Evolutionary conservation across 2,797 vertebrate species (phyloP).

Genomic region (Melanitta fusca): DNA sequence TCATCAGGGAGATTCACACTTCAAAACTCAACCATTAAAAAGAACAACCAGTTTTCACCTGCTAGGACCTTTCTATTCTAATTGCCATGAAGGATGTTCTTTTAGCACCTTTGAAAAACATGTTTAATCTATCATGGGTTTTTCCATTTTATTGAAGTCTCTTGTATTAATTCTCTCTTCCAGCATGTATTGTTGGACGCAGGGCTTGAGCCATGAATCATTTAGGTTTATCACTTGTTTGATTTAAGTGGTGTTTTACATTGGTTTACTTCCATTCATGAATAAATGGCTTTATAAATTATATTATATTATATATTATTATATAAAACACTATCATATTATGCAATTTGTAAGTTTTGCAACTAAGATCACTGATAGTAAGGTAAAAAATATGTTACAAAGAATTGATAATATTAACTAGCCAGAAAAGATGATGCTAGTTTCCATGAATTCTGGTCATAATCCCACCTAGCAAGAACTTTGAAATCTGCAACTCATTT

Average conservation of each 20-base stretch:
- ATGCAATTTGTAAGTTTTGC: background rate
- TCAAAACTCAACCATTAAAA: background rate
- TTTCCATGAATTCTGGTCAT: background rate
- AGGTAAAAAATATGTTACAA: background rate
- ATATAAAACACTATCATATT: background rate
- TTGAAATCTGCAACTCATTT: background rate
- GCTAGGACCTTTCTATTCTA: background rate
- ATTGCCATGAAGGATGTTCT: background rate
- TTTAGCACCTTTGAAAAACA: background rate
- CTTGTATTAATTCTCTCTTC: background rate
- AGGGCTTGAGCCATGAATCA: background rate
- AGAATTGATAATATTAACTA: background rate
- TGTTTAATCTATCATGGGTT: background rate
- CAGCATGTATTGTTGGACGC: background rate
- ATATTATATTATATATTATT: background rate
- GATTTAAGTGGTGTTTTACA: background rate
- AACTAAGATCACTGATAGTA: background rate
- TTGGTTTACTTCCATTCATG: background rate
- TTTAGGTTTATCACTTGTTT: background rate
- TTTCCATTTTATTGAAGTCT: background rate
- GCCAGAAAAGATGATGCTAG: background rate
- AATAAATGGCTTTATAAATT: background rate
- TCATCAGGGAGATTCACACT: background rate
- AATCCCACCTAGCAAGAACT: background rate
- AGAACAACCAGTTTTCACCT: background rate